phyloP scores from a whole-genome alignment of 1,140 invertebrate genomes.

The Ericerus pela region DNA sequence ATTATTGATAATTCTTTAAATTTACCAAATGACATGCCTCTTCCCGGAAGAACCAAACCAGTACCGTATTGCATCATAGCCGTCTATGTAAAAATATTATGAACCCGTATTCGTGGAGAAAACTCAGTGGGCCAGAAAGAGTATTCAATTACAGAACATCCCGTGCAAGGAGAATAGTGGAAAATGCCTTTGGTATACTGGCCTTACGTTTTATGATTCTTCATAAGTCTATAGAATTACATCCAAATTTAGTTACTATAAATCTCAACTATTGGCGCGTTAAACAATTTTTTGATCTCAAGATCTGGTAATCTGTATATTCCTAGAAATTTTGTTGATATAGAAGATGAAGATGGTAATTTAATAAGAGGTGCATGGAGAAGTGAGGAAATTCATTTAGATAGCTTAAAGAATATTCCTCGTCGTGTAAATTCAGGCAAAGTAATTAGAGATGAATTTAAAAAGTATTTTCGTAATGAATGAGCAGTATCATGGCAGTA shows the following conservation, averaged over 20 bases:
- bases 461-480: no score
- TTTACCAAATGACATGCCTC: background rate
- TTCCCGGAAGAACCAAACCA: no score
- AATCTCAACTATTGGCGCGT: conserved; percentile 22
- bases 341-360: conserved; percentile 17
- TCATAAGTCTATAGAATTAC: conserved; percentile 26
- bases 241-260: conserved; percentile 26
- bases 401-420: no score
- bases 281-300: conserved; percentile 24
- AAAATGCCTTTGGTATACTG: conserved; percentile 33
- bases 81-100: conserved; percentile 30
- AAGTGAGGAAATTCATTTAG: background rate
- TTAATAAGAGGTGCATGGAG: conserved; percentile 13
- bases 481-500: conserved; percentile 20
- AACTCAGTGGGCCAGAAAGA: conserved; percentile 14
- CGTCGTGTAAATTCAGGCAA: background rate
- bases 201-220: conserved; percentile 28
- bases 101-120: conserved; percentile 29
- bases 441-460: conserved; percentile 17
- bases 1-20: background rate
- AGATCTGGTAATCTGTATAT: conserved; percentile 5
- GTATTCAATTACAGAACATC: conserved; percentile 32
- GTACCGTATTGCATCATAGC: conserved; percentile 23
- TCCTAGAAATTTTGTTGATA: background rate
- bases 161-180: conserved; percentile 28